Conservation (phyloP, 2,888 invertebrate species). For the Dynastes hyllus region DNA sequence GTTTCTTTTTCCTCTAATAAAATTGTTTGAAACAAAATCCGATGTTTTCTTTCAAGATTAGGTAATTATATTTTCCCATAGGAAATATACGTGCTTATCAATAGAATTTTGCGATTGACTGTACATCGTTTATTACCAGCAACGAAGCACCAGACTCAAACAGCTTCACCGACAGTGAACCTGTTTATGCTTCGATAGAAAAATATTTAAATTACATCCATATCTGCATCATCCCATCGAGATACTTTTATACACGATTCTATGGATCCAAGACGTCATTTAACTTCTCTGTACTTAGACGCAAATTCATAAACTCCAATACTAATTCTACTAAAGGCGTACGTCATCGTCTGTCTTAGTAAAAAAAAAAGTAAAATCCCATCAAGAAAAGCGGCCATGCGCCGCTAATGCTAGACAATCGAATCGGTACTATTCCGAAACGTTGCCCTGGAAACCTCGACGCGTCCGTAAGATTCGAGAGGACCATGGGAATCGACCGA, state of each 20-base stretch:
- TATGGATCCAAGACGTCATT: not conserved
- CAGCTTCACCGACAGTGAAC: not conserved
- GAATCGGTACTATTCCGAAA: constrained; percentile 55
- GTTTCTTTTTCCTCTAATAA: too few species aligned
- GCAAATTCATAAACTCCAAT: not conserved
- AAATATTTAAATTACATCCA: constrained; percentile 2
- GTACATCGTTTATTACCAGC: not conserved
- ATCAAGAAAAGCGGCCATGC: constrained; percentile 23
- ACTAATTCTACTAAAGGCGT: not conserved
- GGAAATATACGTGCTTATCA: too few species aligned
- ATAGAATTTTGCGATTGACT: too few species aligned
- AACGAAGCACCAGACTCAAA: constrained; percentile 1
- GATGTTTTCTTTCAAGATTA: too few species aligned
- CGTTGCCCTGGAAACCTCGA: constrained; percentile 58
- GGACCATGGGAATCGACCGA: constrained; percentile 58
- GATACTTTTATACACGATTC: not conserved
- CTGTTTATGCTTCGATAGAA: not conserved
- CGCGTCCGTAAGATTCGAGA: constrained; percentile 55
- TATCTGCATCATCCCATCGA: not conserved
- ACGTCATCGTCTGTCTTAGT: not conserved
- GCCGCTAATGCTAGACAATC: constrained; percentile 52
- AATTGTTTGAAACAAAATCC: too few species aligned
- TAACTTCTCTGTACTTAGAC: not conserved
- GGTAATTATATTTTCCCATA: too few species aligned
- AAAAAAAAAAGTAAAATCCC: not conserved